A percentile compares a stretch with the other conserved stretches of the same genome.
Evolutionary conservation across 2,113 vertebrate genomes (phyloP).

Genomic region (Ranitomeya variabilis): DNA sequence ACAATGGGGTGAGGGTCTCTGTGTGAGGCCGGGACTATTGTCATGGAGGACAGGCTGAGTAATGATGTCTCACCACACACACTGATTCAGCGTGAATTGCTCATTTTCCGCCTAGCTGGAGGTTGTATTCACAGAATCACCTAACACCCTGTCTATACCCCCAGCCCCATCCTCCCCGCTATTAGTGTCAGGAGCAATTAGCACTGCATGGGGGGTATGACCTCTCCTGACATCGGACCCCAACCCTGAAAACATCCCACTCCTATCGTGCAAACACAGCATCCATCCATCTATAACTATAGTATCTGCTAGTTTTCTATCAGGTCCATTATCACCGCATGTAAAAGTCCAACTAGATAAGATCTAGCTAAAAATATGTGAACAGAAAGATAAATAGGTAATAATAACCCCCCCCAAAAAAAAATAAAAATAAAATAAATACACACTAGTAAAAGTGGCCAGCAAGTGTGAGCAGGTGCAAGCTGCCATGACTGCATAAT

Average conservation of each 20-base stretch:
- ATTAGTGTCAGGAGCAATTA: slow-evolving; percentile 53
- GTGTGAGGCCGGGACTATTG: slow-evolving; percentile 4
- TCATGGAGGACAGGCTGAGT: slow-evolving; percentile 35
- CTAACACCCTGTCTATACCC: slow-evolving; percentile 30
- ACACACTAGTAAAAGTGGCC: too few species aligned
- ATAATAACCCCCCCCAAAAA: too few species aligned
- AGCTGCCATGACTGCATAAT: too few species aligned
- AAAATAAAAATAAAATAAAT: too few species aligned
- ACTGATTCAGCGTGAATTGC: slow-evolving; percentile 50
- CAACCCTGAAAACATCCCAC: slow-evolving; percentile 28
- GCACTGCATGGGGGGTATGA: slow-evolving; percentile 47
- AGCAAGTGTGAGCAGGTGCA: too few species aligned
- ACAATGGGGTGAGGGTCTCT: not conserved
- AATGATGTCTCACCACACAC: slow-evolving; percentile 38
- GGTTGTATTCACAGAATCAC: slow-evolving; percentile 29
- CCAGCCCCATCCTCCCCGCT: slow-evolving; percentile 28
- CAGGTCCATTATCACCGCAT: not conserved
- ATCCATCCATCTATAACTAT: not conserved
- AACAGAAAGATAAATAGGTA: too few species aligned
- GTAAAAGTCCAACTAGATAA: not conserved
- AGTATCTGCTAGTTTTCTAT: not conserved
- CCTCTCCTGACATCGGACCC: slow-evolving; percentile 17
- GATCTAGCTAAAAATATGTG: too few species aligned
- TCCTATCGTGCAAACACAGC: slow-evolving; percentile 21
- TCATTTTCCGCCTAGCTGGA: slow-evolving; percentile 53